phyloP scores from a whole-genome alignment of 2,113 vertebrate genomes.

The Epinephelus moara region DNA sequence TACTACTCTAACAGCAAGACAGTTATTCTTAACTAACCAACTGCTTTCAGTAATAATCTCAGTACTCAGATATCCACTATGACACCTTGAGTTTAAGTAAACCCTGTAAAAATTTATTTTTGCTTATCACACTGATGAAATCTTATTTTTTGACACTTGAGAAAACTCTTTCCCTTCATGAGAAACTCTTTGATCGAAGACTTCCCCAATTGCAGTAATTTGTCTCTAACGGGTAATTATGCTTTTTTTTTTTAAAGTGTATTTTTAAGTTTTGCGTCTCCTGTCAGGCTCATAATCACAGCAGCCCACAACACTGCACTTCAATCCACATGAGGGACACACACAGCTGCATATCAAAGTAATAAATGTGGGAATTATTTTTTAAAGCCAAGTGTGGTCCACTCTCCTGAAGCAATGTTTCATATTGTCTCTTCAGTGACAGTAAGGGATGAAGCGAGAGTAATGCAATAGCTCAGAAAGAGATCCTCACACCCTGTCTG shows the following conservation, averaged over 20 bases:
- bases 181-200: conserved; percentile 12
- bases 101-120: background rate
- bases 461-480: conserved; percentile 13
- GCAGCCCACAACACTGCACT: conserved; percentile 2
- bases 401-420: conserved; percentile 3
- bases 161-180: background rate
- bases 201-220: conserved; percentile 7
- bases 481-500: conserved; percentile 10
- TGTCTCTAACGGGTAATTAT: conserved; percentile 13
- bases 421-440: conserved; percentile 8
- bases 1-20: background rate
- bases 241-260: background rate
- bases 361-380: background rate
- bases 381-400: background rate
- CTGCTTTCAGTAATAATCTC: background rate
- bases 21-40: background rate
- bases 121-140: background rate
- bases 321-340: conserved; percentile 2
- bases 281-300: conserved; percentile 36
- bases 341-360: conserved; percentile 19
- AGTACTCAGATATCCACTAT: background rate
- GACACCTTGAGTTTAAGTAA: background rate
- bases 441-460: conserved; percentile 12
- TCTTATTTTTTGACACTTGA: conserved; percentile 4
- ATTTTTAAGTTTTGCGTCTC: conserved; percentile 20